A percentile compares a stretch with the other conserved stretches of the same genome.
Evolutionary conservation across 2,113 vertebrate species (phyloP).

Genomic region (Tetraodon nigroviridis): DNA sequence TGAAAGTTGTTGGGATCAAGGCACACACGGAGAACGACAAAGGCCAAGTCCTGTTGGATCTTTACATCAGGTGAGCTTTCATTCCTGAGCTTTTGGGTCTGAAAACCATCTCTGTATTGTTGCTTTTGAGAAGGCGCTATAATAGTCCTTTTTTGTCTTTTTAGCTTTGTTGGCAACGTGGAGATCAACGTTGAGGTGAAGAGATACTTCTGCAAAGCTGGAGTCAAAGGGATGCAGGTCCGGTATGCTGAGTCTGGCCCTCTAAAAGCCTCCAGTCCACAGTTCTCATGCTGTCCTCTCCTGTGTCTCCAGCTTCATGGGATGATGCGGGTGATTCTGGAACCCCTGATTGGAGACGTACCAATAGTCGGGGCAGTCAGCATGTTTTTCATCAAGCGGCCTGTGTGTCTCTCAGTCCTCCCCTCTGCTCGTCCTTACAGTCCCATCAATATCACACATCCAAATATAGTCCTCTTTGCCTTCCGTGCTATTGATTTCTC

Average conservation of each 20-base stretch:
- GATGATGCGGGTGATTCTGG: constrained; percentile 88
- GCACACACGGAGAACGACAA: constrained; percentile 83
- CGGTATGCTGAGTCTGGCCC: neutral
- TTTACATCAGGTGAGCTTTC: constrained; percentile 82
- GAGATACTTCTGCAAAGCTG: constrained; percentile 92
- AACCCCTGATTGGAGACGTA: constrained; percentile 86
- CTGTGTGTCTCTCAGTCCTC: constrained; percentile 74
- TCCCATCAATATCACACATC: constrained; percentile 14
- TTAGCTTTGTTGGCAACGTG: constrained; percentile 84
- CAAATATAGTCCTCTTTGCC: neutral
- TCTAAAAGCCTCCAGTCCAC: neutral
- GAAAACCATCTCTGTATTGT: too few species aligned
- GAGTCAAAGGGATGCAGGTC: constrained; percentile 93
- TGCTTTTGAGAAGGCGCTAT: neutral
- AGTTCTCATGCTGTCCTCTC: constrained; percentile 9
- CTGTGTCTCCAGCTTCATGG: constrained; percentile 78
- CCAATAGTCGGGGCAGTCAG: constrained; percentile 89
- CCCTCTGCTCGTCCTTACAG: constrained; percentile 22
- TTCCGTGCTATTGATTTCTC: constrained; percentile 33
- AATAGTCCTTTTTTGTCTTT: constrained; percentile 1
- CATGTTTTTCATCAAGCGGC: constrained; percentile 90
- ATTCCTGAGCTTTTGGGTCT: neutral
- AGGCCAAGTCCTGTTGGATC: constrained; percentile 85
- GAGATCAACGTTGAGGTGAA: constrained; percentile 93
- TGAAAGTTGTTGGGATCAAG: constrained; percentile 87